These are phyloP conservation scores for Drosophila koepferae DNA, from an alignment of 2,888 invertebrate species.

Conservation along the genomic window DNA sequence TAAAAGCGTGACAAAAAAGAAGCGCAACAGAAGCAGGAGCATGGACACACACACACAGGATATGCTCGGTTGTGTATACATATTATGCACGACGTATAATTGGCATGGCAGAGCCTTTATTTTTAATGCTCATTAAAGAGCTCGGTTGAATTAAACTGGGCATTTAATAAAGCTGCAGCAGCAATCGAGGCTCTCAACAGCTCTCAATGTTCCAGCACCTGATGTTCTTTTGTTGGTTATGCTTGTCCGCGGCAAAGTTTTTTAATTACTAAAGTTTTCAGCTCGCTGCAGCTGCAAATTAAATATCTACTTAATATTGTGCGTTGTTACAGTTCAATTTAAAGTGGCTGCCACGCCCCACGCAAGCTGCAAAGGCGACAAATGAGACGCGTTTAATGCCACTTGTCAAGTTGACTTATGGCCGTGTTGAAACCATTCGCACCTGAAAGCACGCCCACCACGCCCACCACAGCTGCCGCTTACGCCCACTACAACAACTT, in stretches of 20 bases:
- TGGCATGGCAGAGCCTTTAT: slow-evolving; percentile 24
- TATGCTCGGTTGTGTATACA: not conserved
- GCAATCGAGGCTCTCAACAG: slow-evolving; percentile 26
- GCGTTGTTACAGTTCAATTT: slow-evolving; percentile 46
- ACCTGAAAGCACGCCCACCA: slow-evolving; percentile 27
- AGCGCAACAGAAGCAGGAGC: not conserved
- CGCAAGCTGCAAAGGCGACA: slow-evolving; percentile 20
- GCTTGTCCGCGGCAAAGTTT: slow-evolving; percentile 48
- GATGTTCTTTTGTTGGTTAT: slow-evolving; percentile 5
- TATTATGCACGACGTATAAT: slow-evolving; percentile 9
- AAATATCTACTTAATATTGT: slow-evolving; percentile 67
- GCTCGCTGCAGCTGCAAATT: slow-evolving; percentile 58
- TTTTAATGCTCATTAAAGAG: slow-evolving; percentile 60
- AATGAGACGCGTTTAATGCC: slow-evolving; percentile 51
- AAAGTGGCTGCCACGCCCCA: slow-evolving; percentile 3
- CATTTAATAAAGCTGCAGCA: slow-evolving; percentile 56
- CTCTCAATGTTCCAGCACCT: slow-evolving; percentile 22
- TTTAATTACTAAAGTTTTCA: slow-evolving; percentile 65
- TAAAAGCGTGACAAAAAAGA: slow-evolving; percentile 46
- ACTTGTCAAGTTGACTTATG: slow-evolving; percentile 73
- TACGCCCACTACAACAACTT: not conserved
- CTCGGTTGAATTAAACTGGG: slow-evolving; percentile 45
- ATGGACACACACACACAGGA: slow-evolving; percentile 7
- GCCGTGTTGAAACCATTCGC: slow-evolving; percentile 51
- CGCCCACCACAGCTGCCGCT: not conserved